Evolutionary conservation across 1,140 invertebrate species (phyloP).

Genomic region (Aradophagus sp.): DNA sequence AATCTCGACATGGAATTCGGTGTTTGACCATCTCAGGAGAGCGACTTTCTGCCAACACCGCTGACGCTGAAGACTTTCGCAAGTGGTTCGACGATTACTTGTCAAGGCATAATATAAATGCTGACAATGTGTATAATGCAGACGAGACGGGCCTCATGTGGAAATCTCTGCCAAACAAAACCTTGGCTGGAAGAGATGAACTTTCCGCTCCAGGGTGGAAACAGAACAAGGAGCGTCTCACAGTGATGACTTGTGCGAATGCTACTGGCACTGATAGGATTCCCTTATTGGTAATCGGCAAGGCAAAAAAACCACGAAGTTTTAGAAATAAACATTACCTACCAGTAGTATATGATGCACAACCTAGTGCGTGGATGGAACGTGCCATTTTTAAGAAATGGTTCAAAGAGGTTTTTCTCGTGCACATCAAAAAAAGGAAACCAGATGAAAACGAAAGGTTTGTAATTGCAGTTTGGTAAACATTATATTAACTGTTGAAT

Average conservation of each 20-base stretch:
- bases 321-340: too few species aligned
- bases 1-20: constrained; percentile 20
- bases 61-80: constrained; percentile 36
- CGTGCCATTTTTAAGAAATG: constrained; percentile 9
- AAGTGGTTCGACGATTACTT: constrained; percentile 34
- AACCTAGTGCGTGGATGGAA: constrained; percentile 14
- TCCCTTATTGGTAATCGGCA: constrained; percentile 37
- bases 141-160: constrained; percentile 40
- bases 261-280: constrained; percentile 7
- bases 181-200: constrained; percentile 32
- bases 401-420: constrained; percentile 20
- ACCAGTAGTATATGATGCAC: too few species aligned
- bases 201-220: constrained; percentile 25
- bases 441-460: constrained; percentile 15
- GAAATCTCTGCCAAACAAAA: constrained; percentile 47
- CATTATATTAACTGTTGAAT: too few species aligned
- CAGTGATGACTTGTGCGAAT: too few species aligned
- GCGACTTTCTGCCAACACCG: constrained; percentile 38
- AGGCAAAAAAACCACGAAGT: constrained; percentile 27
- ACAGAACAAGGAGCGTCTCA: constrained; percentile 41
- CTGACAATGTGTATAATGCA: constrained; percentile 46
- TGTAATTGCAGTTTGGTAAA: constrained; percentile 4
- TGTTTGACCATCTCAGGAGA: constrained; percentile 39
- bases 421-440: constrained; percentile 8
- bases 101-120: constrained; percentile 20